Base-by-base conservation (phyloP, 2,888 invertebrate species). In the Mythimna pallens region DNA sequence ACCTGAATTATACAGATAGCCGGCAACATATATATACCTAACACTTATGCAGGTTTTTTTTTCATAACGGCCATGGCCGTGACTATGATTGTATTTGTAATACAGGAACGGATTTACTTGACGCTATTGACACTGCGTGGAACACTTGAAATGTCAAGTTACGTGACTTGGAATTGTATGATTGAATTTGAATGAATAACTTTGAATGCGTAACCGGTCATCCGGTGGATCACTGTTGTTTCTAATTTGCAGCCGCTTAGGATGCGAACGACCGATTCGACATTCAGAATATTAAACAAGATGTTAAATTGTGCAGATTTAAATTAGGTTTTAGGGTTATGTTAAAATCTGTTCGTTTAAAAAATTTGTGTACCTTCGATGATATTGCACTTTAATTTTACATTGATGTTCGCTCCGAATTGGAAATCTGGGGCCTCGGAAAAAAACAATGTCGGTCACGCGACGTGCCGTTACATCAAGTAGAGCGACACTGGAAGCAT, bases 401-500 rank as follows among this genome's bases (percentile, higher is more conserved):
- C 36, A 66, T 22, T 66, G 59, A 70, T 78, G 80, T 81, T 62
- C 59, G 70, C 73, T 77, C 40, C 64, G 58, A 55, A 71, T 61
- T 58, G 58, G 66, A 76, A 86, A 83, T 88, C 85, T 78, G 80
- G 82, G 84, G 81, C 88, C 75, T 88, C 83, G 88, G 90, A 90
- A 91, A 92, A 90, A 87, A 70, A 78, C 79, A 71, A 76, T 68
- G 75, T 81, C 73, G 82, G 79, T 87, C 89, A 92, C 90, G 91
- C 92, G 83, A 90, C 86, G 88, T 91, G 89, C 92, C 92, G 93
- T 91, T 92, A 91, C 86, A 88, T 85, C 84, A 93, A 94, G 88
- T 94, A 92, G 94, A 94, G 93, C 94, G 91, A 83, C 88, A 89
- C 92, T 77, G 88, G 93, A 93, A 92, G 94, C 93, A 88, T 92